A percentile compares a stretch with the other conserved stretches of the same genome.
Evolutionary conservation across 2,888 invertebrate genomes (phyloP).

Genomic region (Latheticus oryzae): DNA sequence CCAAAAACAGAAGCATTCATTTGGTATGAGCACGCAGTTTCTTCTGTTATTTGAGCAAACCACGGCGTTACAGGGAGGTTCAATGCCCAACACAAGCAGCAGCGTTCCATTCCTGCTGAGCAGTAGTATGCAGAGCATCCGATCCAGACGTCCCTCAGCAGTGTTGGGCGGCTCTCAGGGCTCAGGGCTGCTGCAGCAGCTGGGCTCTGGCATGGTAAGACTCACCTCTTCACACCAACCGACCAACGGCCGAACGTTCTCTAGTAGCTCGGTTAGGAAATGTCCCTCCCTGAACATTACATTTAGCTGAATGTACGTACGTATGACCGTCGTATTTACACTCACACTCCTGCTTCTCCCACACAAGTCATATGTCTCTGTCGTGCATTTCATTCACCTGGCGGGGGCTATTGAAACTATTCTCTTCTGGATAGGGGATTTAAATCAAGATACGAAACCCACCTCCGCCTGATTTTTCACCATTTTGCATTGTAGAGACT

Average conservation of each 20-base stretch:
- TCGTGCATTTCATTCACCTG: constrained; percentile 63
- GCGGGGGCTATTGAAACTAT: constrained; percentile 62
- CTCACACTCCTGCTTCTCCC: constrained; percentile 60
- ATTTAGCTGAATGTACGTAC: constrained; percentile 70
- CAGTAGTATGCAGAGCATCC: constrained; percentile 81
- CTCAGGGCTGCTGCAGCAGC: constrained; percentile 83
- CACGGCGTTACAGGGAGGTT: constrained; percentile 80
- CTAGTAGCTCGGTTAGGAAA: constrained; percentile 75
- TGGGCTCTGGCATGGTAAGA: constrained; percentile 95
- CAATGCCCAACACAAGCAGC: constrained; percentile 90
- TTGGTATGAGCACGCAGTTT: constrained; percentile 3
- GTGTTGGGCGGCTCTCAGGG: constrained; percentile 79
- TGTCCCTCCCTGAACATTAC: constrained; percentile 82
- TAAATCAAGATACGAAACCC: constrained; percentile 44
- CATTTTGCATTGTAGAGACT: constrained; percentile 32
- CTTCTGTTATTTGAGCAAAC: constrained; percentile 14
- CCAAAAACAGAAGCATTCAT: background rate
- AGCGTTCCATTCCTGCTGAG: constrained; percentile 88
- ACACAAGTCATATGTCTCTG: constrained; percentile 57
- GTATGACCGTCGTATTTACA: constrained; percentile 48
- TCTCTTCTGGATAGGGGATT: constrained; percentile 26
- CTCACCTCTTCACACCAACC: constrained; percentile 73
- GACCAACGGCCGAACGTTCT: constrained; percentile 68
- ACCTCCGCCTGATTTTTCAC: constrained; percentile 36
- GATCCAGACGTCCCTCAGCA: constrained; percentile 80